Evolutionary conservation across 1,140 invertebrate genomes (phyloP), one percentile per base, ranked within the genome.

Genomic region (Dufourea novaeangliae): DNA sequence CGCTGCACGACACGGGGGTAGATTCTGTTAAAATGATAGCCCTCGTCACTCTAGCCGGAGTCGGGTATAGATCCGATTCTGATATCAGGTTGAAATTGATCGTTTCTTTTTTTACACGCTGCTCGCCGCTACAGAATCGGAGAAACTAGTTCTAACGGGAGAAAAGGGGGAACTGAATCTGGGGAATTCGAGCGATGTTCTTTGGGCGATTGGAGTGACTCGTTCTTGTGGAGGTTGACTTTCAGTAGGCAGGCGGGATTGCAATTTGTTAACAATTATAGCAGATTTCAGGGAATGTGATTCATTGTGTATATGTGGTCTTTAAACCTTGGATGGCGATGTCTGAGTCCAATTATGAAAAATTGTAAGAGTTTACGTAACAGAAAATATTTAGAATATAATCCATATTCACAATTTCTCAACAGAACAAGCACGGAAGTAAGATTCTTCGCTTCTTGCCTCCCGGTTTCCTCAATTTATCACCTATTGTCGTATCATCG

Each of bases 1-100:
- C 77, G 85, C 82, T 90, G 84, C 89, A 79, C 89, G 86, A 91
- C 88, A 89, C 82, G 87, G 87, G n/a, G 85, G 82, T 87, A 90
- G 89, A 91, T 91, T 91, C 78, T 91, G 89, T 92, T 91, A 91
- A 91, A 92, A 89, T 90, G 90, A 90, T 91, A 90, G 89, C 85
- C 87, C 81, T 32, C 77, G 82, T 80, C 82, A 80, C 61, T 72
- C 67, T 59, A 67, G n/a, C n/a, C 39, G 27, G 77, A 74, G 71
- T 75, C 67, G 63, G 74, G 73, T 73, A 79, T 64, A 73, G 84
- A 83, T 79, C 74, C 34, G 63, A 75, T 86, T 67, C 54, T 41
- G 80, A 86, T 85, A 82, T 86, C 79, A 70, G 62, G 44, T 56
- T 76, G 84, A 81, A 84, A 86, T 83, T 82, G 84, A 86, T 84